Percentiles rank a stretch among this genome's conserved stretches.
These are phyloP conservation scores for Sipha maydis DNA, from an alignment of 2,888 invertebrate species.

Conservation along the genomic window DNA sequence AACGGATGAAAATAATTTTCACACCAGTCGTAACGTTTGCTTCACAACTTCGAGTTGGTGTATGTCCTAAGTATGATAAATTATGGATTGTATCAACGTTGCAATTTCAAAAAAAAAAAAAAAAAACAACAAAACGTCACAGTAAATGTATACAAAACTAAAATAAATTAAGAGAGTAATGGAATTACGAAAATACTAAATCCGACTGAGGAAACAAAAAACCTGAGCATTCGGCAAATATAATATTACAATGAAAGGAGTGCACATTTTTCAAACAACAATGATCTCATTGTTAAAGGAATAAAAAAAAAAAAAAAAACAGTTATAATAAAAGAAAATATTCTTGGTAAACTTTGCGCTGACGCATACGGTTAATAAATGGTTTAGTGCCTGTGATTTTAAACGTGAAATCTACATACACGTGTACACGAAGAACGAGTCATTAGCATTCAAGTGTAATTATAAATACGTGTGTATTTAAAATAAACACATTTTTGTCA, in stretches of 20 bases:
- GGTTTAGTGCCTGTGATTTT: too few species aligned
- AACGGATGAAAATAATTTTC: too few species aligned
- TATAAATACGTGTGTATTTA: too few species aligned
- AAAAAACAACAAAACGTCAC: not conserved
- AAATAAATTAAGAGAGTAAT: slow-evolving; percentile 22
- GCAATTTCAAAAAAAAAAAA: not conserved
- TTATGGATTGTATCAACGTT: not conserved
- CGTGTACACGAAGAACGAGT: too few species aligned
- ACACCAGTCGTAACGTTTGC: too few species aligned
- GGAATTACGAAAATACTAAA: slow-evolving; percentile 7
- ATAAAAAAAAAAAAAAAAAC: not conserved
- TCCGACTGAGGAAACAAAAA: not conserved
- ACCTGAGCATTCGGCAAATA: not conserved
- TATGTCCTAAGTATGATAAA: not conserved
- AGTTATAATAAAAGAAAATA: not conserved
- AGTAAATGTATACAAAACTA: not conserved
- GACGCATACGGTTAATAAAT: too few species aligned
- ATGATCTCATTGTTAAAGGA: not conserved
- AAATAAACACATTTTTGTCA: too few species aligned
- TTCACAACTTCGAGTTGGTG: not conserved
- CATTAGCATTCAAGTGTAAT: too few species aligned
- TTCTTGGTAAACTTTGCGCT: not conserved
- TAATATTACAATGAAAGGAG: not conserved
- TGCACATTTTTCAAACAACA: not conserved
- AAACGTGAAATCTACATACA: too few species aligned